Conservation (phyloP, 2,888 invertebrate genomes). For the Willowsia nigromaculata region DNA sequence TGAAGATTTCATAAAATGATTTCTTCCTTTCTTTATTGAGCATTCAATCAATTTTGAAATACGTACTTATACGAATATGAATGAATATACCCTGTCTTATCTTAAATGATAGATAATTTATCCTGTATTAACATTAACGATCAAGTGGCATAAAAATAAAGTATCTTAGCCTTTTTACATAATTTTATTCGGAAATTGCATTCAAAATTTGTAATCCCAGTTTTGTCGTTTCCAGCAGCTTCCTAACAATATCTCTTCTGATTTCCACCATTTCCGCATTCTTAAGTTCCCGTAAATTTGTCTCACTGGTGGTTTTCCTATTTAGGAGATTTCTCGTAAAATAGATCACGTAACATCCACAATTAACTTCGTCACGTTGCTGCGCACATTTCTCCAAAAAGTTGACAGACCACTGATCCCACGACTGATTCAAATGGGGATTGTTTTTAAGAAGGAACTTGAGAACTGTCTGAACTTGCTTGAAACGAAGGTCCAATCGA, state of each 20-base stretch:
- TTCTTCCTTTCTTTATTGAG: too few species aligned
- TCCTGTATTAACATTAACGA: too few species aligned
- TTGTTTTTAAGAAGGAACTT: background rate
- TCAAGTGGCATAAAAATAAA: too few species aligned
- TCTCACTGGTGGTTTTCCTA: background rate
- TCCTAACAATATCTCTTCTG: slow-evolving; percentile 2
- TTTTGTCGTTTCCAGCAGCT: slow-evolving; percentile 1
- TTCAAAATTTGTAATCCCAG: background rate
- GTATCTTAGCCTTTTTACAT: too few species aligned
- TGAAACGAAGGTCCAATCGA: background rate
- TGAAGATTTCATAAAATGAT: too few species aligned
- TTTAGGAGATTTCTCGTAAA: slow-evolving; percentile 4
- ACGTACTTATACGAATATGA: too few species aligned
- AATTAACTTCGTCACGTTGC: slow-evolving; percentile 40
- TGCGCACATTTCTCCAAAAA: background rate
- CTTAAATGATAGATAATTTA: too few species aligned
- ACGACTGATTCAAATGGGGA: background rate
- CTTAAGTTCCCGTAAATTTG: background rate
- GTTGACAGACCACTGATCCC: slow-evolving; percentile 22
- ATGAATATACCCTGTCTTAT: too few species aligned
- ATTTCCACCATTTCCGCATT: background rate
- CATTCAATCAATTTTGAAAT: too few species aligned
- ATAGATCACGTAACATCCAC: slow-evolving; percentile 7
- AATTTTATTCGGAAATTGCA: slow-evolving; percentile 22
- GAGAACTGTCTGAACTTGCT: background rate